phyloP scores from a whole-genome alignment of 2,797 vertebrate species.

The Acrocephalus scirpaceus region DNA sequence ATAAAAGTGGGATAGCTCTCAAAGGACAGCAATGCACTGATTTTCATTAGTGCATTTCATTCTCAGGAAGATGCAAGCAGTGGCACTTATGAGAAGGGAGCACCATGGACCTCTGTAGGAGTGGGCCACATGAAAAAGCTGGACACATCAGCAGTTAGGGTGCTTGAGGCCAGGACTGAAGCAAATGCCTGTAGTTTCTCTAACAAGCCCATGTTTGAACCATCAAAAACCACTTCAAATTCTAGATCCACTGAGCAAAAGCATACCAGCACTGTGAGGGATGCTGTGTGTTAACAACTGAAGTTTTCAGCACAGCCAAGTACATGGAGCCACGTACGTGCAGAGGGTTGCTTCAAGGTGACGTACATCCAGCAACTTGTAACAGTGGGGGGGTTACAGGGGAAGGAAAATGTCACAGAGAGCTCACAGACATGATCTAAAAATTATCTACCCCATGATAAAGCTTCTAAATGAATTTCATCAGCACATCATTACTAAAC shows the following conservation, averaged over 20 bases:
- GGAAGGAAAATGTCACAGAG: background rate
- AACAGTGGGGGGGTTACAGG: fast-evolving
- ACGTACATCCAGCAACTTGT: background rate
- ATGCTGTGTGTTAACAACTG: fast-evolving
- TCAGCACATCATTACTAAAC: conserved; percentile 19
- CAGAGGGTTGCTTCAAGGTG: background rate
- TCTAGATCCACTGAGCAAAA: background rate
- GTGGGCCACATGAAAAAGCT: fast-evolving
- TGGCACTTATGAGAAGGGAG: background rate
- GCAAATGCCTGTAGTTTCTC: background rate
- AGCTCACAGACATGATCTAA: background rate
- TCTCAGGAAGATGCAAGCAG: background rate
- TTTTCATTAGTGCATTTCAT: background rate
- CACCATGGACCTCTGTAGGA: background rate
- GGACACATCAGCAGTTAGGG: background rate
- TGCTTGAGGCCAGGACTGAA: background rate
- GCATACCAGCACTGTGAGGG: background rate
- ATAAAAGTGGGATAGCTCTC: background rate
- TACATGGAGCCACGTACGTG: fast-evolving
- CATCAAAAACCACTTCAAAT: background rate
- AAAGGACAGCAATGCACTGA: background rate
- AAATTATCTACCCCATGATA: background rate
- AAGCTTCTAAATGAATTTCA: conserved; percentile 17
- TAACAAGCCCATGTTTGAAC: background rate
- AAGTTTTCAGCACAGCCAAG: background rate